phyloP scores from a whole-genome alignment of 2,888 invertebrate genomes.

The Caenorhabditis parvicauda region DNA sequence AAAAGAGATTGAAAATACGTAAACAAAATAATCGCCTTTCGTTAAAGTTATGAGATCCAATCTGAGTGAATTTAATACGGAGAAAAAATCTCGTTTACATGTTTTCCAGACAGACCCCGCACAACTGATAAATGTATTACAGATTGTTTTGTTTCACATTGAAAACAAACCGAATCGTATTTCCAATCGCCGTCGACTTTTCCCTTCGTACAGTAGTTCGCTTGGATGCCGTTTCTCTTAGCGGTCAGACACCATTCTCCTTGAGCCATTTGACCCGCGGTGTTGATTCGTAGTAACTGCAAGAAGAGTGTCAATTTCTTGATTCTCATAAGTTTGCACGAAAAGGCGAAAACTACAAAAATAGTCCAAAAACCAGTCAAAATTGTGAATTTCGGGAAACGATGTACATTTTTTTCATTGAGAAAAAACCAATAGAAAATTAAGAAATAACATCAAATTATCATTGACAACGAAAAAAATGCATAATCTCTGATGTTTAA shows the following conservation, averaged over 20 bases:
- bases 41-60: not conserved
- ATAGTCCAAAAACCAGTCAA: not conserved
- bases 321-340: not conserved
- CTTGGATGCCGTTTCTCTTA: conserved; percentile 77
- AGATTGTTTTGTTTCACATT: not conserved
- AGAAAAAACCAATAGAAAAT: no score
- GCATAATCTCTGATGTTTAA: not conserved
- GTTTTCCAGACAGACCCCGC: no score
- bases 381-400: no score
- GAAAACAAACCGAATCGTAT: conserved; percentile 32
- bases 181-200: conserved; percentile 84
- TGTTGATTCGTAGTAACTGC: conserved; percentile 86
- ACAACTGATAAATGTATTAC: not conserved
- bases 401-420: not conserved
- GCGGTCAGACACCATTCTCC: conserved; percentile 94
- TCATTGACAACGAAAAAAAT: not conserved
- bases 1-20: no score
- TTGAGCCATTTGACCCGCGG: conserved; percentile 87
- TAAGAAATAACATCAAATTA: not conserved
- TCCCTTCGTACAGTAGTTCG: conserved; percentile 85
- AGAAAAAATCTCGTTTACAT: not conserved
- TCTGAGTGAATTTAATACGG: not conserved
- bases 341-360: no score
- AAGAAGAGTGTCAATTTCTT: conserved; percentile 55
- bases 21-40: not conserved